Evolutionary conservation across 2,113 vertebrate species (phyloP), one percentile per base, ranked within the genome.

Genomic region (Odocoileus virginianus): DNA sequence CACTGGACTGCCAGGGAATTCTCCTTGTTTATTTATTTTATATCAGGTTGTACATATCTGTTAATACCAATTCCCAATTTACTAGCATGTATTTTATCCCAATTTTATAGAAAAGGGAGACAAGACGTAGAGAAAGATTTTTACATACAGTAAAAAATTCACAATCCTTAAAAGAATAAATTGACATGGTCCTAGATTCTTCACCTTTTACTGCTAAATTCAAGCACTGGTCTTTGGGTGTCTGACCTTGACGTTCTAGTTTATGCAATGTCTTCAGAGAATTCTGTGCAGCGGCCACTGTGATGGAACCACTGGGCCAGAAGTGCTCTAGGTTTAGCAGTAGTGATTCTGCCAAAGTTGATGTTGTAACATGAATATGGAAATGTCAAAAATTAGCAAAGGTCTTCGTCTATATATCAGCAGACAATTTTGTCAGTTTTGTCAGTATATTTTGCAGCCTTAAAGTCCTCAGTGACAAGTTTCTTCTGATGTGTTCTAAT

Each of bases 281-380:
- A 99, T 99, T 99, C 98, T 99, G 98, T 99, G 99, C 99, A 99
- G 98, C 99, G 98, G 99, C 98, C 99, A 99, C 99, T 99, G 99
- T 99, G 99, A 99, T 98, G 99, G 99, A 99, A 99, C 99, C 98
- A 93, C 98, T 98, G 98, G 99, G 98, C 99, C 98, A 98, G 96
- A 89, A 98, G 98, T 99, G 98, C 99, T 99, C 98, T 98, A 98
- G 99, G 99, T 98, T 99, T 99, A 99, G 98, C 98, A 98, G 99
- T 99, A 99, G 98, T 98, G 98, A 98, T 98, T 98, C 98, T 99
- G 99, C 98, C 99, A 99, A 99, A 99, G 99, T 98, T 98, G 98
- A 98, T 99, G 98, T 98, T 91, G 97, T 98, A 97, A 97, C 98
- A 98, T 98, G 64, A 98, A 94, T 93, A 43, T 98, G 98, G 98